Percentiles rank a stretch among this genome's conserved stretches.
These are phyloP conservation scores for Oasisia sp. DNA, from an alignment of 2,888 invertebrate species.

Conservation along the genomic window DNA sequence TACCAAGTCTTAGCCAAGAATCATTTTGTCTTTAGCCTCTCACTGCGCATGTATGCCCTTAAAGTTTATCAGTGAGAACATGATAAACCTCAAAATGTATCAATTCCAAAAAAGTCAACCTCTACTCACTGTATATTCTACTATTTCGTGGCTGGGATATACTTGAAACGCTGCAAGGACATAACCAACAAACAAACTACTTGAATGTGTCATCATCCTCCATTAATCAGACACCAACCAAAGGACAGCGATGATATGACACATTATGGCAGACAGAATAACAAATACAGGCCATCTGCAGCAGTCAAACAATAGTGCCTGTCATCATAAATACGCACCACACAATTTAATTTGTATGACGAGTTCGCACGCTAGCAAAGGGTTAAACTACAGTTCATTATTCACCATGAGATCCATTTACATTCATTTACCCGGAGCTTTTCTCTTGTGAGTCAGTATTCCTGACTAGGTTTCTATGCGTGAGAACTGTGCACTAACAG, in stretches of 20 bases:
- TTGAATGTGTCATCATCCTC: not conserved
- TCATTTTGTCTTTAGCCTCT: not conserved
- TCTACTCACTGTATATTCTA: not conserved
- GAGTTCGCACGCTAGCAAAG: not conserved
- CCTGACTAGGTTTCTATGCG: not conserved
- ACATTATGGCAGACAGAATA: not conserved
- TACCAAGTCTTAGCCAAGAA: not conserved
- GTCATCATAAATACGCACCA: not conserved
- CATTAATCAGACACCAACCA: not conserved
- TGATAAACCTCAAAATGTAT: not conserved
- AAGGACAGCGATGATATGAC: not conserved
- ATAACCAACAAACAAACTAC: not conserved
- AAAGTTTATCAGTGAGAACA: not conserved
- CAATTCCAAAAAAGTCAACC: not conserved
- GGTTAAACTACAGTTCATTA: not conserved
- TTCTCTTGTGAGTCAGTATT: not conserved
- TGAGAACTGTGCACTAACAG: not conserved
- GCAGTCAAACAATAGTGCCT: not conserved
- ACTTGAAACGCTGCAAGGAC: not conserved
- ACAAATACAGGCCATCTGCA: not conserved
- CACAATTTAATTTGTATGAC: not conserved
- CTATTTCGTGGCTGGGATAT: not conserved
- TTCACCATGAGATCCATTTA: not conserved
- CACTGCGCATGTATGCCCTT: not conserved
- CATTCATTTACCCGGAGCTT: constrained; percentile 7